Conservation (phyloP, 2,113 vertebrate genomes). For the Ceyx melanurus region DNA sequence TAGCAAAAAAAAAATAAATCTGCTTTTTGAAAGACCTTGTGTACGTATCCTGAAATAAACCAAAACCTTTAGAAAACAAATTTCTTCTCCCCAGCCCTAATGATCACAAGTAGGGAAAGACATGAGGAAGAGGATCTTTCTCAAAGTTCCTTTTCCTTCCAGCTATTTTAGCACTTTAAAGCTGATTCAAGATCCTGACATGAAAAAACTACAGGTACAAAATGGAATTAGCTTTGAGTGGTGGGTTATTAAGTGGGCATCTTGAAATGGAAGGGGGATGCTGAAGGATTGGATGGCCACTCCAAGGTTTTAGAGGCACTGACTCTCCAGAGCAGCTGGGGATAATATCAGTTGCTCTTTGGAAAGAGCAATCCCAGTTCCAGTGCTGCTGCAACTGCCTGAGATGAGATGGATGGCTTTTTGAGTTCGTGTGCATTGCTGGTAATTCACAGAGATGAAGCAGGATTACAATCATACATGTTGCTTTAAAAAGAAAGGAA, state of each 20-base stretch:
- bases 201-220: neutral
- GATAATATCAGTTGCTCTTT: neutral
- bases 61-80: neutral
- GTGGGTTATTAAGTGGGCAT: neutral
- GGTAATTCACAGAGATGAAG: neutral
- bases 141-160: neutral
- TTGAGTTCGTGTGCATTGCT: neutral
- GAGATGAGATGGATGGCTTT: neutral
- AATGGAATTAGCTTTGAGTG: neutral
- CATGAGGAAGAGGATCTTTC: neutral
- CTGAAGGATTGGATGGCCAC: neutral
- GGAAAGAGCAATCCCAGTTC: neutral
- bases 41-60: neutral
- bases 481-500: conserved; percentile 65
- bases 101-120: neutral
- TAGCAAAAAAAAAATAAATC: neutral
- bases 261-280: neutral
- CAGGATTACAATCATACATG: neutral
- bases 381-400: neutral
- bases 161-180: neutral
- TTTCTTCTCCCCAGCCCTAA: neutral
- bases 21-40: neutral
- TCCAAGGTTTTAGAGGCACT: neutral
- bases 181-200: neutral
- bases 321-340: too few species aligned